Base-by-base conservation (phyloP, 2,888 invertebrate species). In the Congeria kusceri region DNA sequence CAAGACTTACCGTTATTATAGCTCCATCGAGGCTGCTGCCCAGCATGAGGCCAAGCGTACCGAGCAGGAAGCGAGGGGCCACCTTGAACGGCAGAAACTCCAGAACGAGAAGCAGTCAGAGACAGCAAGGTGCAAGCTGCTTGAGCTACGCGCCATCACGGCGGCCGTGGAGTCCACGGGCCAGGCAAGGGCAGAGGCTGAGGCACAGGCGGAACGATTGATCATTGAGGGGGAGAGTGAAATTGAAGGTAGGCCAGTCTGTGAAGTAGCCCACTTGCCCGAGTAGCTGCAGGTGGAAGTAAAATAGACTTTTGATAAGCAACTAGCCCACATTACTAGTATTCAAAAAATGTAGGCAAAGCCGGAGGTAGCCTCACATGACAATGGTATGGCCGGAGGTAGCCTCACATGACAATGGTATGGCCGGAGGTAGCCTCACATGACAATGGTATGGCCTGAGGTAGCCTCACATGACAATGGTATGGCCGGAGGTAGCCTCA, bases 171-270 rank as follows among this genome's bases (percentile, higher is more conserved):
- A 91, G 77, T 91, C 91, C 1, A 87, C 91, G 5, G 92, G 92
- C 0, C 92, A 92, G 68, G 91, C 92, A 1, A 90, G 83, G 59
- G 92, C 92, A n/a, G 92, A 91, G 83, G 90, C 92, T 9, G 88
- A 91, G 70, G 92, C 92, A n/a, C 85, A 88, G 71, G 90, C 90
- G 4, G 91, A 92, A 83, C 88, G 79, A 62, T 78, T 87, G 23
- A 75, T 89, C 28, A 92, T 92, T 20, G 92, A 92, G 72, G 87
- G 90, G 74, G 86, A 89, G 70, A 92, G 91, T 80, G 90, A 91
- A 73, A 91, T 92, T 29, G 90, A 90, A 83, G 87, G 92, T 91
- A 69, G 69, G 77, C n/a, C 20, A 7, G n/a, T n/a, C n/a, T n/a
- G n/a, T 53, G n/a, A 53, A n/a, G 4, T 53, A 5, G 3, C 4